Base-by-base conservation (phyloP, 2,113 vertebrate species). In the Xiphorhynchus elegans region DNA sequence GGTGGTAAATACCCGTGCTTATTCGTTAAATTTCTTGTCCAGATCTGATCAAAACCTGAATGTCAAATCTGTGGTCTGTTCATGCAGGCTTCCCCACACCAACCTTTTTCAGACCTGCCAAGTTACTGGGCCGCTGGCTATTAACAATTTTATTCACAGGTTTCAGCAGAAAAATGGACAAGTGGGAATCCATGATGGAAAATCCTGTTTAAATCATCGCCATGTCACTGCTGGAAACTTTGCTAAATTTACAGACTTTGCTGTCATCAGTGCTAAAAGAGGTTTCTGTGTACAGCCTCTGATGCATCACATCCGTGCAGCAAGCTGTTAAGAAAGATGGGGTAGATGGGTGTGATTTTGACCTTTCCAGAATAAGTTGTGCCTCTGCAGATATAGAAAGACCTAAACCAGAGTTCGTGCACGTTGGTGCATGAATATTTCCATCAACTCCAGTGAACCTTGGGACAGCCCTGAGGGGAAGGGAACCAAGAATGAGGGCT, bases 1-100 rank as follows among this genome's bases (percentile, higher is more conserved):
- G 0, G 69, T 78, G 91, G 40, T 75, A 94, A 95, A 95, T 95
- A 91, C 44, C 39, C 94, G 39, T 78, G 73, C 86, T 87, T 84
- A 91, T 93, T 97, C 94, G 87, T 95, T 90, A 92, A 75, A 89
- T 89, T 89, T 94, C 93, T 91, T 94, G 73, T 94, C 95, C 64
- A 91, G 77, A 92, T 95, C 73, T 95, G 87, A 95, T 94, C 77
- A 94, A 87, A 96, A 82, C 56, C 62, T 16, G 23, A 86, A 87
- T 95, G 89, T 92, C 87, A 97, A 95, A 95, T 72, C 44, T 78
- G 80, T 0, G 1, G 87, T 96, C 81, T 96, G 95, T 84, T 87
- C 74, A 79, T 93, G 86, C 77, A 95, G 74, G 89, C 77, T 95
- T 87, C 73, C 49, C 69, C 87, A 92, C 4, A 55, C 91, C 93